Evolutionary conservation across 2,113 vertebrate species (phyloP).

Genomic region (Capricornis sumatraensis): DNA sequence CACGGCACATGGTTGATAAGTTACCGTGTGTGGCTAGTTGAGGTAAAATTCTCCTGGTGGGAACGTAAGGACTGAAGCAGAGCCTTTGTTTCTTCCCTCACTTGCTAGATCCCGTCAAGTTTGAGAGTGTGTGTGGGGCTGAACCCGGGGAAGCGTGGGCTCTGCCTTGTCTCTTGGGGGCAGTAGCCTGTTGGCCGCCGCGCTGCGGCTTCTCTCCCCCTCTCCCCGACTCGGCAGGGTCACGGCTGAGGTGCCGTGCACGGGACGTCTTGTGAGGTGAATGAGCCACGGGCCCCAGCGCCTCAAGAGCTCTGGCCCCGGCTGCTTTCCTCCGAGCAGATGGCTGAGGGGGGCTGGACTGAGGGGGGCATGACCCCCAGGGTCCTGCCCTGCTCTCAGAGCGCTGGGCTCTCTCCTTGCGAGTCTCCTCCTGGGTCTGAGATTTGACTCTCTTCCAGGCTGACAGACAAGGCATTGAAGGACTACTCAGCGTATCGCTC

Average conservation of each 20-base stretch:
- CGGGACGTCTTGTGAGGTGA: background rate
- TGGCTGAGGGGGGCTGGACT: fast-evolving
- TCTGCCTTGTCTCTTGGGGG: background rate
- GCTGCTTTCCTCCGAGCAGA: background rate
- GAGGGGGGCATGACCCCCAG: background rate
- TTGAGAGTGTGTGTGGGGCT: background rate
- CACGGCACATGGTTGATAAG: fast-evolving
- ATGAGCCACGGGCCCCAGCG: background rate
- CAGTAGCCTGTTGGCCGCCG: background rate
- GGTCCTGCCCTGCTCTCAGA: background rate
- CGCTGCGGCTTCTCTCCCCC: background rate
- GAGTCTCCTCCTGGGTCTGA: background rate
- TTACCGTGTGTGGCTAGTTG: background rate
- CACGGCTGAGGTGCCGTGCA: background rate
- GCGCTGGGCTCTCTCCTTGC: background rate
- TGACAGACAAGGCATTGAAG: conserved; percentile 93
- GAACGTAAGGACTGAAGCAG: background rate
- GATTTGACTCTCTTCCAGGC: conserved; percentile 74
- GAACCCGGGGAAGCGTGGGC: fast-evolving
- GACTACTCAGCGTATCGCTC: conserved; percentile 95
- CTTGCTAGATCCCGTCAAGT: background rate
- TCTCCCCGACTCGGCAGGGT: background rate
- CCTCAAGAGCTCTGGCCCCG: background rate
- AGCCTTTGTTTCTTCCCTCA: background rate
- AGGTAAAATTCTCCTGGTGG: background rate